These are phyloP conservation scores for Salarias fasciatus DNA, from an alignment of 2,797 vertebrate species.

Conservation along the genomic window DNA sequence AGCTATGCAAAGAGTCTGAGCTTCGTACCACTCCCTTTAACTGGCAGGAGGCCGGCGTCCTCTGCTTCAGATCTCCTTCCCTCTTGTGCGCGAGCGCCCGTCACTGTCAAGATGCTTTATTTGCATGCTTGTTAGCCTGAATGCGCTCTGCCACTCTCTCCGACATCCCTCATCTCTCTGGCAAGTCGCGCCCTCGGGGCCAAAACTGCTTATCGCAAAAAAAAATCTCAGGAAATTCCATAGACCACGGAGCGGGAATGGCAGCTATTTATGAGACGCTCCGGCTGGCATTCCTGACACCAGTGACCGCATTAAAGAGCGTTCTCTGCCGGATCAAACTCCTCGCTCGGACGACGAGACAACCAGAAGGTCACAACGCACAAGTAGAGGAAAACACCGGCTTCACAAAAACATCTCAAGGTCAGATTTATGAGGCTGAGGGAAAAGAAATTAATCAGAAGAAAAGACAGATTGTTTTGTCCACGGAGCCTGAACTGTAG, in stretches of 20 bases:
- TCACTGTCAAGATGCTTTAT: conserved; percentile 39
- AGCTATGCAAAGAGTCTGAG: conserved; percentile 7
- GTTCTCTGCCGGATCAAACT: conserved; percentile 2
- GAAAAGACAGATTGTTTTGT: conserved; percentile 23
- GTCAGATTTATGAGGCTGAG: conserved; percentile 13
- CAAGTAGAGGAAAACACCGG: not conserved
- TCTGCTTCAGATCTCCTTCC: conserved; percentile 11
- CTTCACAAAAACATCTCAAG: conserved; percentile 25
- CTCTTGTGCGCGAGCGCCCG: conserved; percentile 29
- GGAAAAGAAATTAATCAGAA: conserved; percentile 22
- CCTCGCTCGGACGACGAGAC: not conserved
- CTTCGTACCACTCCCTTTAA: conserved; percentile 3
- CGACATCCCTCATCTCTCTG: conserved; percentile 32
- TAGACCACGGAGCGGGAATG: conserved; percentile 14
- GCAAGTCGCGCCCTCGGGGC: conserved; percentile 36
- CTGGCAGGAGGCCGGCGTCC: conserved; percentile 1
- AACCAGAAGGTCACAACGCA: not conserved
- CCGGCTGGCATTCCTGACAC: conserved; percentile 8
- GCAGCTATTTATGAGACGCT: conserved; percentile 20
- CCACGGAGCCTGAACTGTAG: conserved; percentile 1
- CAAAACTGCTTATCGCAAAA: conserved; percentile 37
- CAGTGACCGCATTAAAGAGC: conserved; percentile 14
- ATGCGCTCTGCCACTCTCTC: conserved; percentile 25
- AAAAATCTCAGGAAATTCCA: conserved; percentile 36
- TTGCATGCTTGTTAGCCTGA: conserved; percentile 33